Conservation (phyloP, 2,888 invertebrate genomes). For the Drosophila kanekoi region DNA sequence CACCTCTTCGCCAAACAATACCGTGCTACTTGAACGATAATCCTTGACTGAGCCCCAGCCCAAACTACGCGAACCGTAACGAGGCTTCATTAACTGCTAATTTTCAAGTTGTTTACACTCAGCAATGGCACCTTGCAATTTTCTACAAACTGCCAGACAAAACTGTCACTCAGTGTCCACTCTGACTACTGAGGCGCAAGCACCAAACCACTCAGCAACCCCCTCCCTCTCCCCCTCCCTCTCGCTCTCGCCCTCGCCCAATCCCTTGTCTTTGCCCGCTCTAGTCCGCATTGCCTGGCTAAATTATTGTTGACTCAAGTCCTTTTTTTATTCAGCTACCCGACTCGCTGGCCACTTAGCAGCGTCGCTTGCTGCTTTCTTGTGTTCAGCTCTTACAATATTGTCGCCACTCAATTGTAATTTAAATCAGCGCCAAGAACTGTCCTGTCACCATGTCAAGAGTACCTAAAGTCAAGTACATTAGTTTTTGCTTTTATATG, state of each 20-base stretch:
- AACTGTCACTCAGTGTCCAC: constrained; percentile 72
- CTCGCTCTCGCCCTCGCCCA: not conserved
- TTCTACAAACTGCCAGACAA: constrained; percentile 46
- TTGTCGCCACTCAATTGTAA: constrained; percentile 80
- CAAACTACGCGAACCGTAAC: constrained; percentile 43
- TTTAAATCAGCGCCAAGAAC: constrained; percentile 68
- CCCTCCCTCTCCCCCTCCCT: not conserved
- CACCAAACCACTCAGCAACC: constrained; percentile 16
- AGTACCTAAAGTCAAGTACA: constrained; percentile 32
- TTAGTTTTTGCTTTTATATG: constrained; percentile 6
- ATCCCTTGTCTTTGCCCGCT: not conserved
- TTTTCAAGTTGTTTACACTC: constrained; percentile 79
- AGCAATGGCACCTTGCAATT: constrained; percentile 60
- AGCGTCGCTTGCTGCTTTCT: constrained; percentile 36
- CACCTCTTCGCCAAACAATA: constrained; percentile 35
- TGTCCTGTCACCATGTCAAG: constrained; percentile 34
- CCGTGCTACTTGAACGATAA: constrained; percentile 22
- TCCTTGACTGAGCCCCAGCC: constrained; percentile 15
- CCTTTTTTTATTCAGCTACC: constrained; percentile 40
- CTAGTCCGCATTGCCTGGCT: constrained; percentile 32
- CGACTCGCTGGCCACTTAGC: constrained; percentile 64
- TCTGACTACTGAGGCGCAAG: constrained; percentile 53
- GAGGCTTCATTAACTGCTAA: constrained; percentile 78
- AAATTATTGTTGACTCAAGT: constrained; percentile 81
- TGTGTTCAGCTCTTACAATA: constrained; percentile 56